These are phyloP conservation scores for Nannoperca obscura DNA, from an alignment of 2,797 vertebrate genomes.

Conservation along the genomic window DNA sequence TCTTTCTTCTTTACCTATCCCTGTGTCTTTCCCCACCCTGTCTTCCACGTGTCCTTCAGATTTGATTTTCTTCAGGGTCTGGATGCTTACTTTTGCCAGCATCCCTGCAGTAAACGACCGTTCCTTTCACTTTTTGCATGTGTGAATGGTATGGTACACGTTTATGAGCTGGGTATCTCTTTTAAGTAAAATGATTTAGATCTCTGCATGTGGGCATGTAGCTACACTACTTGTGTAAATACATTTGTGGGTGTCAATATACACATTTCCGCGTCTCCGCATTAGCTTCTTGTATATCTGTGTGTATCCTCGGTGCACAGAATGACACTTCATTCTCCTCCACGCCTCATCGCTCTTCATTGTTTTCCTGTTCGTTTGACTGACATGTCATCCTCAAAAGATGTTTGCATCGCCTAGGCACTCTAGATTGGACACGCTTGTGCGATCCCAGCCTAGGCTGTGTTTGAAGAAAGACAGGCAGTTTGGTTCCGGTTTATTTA, in stretches of 20 bases:
- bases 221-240: background rate
- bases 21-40: background rate
- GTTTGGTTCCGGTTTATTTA: constrained; percentile 73
- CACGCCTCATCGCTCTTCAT: constrained; percentile 64
- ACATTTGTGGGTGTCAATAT: background rate
- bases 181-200: background rate
- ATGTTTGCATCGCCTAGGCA: constrained; percentile 67
- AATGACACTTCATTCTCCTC: constrained; percentile 50
- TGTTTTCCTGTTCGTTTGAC: constrained; percentile 74
- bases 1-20: background rate
- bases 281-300: background rate
- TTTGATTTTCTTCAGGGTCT: background rate
- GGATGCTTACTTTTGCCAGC: background rate
- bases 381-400: constrained; percentile 77
- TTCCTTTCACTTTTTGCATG: background rate
- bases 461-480: constrained; percentile 69
- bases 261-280: background rate
- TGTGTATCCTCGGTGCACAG: constrained; percentile 21
- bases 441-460: constrained; percentile 43
- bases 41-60: constrained; percentile 5
- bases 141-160: background rate
- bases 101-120: background rate
- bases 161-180: background rate
- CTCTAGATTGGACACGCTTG: constrained; percentile 78
- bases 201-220: background rate